Percentiles rank a stretch among this genome's conserved stretches.
Evolutionary conservation across 1,140 invertebrate species (phyloP).

Genomic region (Cherax destructor): DNA sequence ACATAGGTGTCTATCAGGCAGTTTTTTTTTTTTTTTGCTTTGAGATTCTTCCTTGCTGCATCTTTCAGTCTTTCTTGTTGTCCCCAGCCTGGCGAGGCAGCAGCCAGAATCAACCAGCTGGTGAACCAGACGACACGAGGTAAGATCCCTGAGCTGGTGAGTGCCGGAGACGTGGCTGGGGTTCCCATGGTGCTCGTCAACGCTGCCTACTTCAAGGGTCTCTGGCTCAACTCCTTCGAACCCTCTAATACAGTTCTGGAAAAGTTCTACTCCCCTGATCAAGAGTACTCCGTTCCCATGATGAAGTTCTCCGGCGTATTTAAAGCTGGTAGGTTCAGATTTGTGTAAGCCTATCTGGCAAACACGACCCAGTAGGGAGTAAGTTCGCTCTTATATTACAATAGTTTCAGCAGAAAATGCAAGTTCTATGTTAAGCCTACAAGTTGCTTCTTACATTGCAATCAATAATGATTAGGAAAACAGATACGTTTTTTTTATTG

Average conservation of each 20-base stretch:
- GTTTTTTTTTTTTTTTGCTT: background rate
- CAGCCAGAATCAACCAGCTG: background rate
- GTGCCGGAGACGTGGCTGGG: constrained; percentile 74
- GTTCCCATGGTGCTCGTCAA: constrained; percentile 84
- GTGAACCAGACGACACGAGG: constrained; percentile 14
- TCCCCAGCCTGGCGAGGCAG: background rate
- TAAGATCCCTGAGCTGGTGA: constrained; percentile 69
- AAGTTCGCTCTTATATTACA: no score
- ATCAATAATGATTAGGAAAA: no score
- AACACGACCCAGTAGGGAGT: no score
- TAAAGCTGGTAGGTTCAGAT: background rate
- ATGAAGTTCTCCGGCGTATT: background rate
- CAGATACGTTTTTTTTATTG: no score
- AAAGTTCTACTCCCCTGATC: background rate
- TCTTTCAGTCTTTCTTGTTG: background rate
- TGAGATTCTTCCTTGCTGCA: no score
- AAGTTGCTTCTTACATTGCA: no score
- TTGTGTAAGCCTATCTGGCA: no score
- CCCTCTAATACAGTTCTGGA: constrained; percentile 76
- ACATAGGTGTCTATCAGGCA: no score
- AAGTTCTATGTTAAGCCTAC: no score
- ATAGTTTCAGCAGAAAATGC: no score
- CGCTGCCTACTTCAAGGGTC: constrained; percentile 90
- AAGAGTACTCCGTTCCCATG: background rate
- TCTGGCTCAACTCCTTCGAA: constrained; percentile 83